Base-by-base conservation (phyloP, 2,113 vertebrate species). In the Butastur rufipennis region DNA sequence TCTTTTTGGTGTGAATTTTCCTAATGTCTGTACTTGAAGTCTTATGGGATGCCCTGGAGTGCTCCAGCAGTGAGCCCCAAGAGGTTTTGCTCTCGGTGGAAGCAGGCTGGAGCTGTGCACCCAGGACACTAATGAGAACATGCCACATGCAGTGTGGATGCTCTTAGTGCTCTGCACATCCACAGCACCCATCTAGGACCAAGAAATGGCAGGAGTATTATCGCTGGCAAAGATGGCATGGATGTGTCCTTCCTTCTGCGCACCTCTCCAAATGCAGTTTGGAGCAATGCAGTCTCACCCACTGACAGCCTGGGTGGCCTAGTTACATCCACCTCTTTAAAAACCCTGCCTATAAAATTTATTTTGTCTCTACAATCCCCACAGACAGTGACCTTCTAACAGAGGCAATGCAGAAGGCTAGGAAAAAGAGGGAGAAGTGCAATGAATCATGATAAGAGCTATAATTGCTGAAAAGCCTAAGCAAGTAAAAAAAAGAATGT, bases 71-170 rank as follows among this genome's bases (percentile, higher is more conserved):
- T 38, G 16, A 84, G 1, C 16, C 21, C 61, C 65, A 56, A 20
- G 10, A 38, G 8, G 7, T 53, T 93, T 70, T 53, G 10, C 15
- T 58, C 21, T 36, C 4, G 6, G 8, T 62, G 31, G 29, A 59
- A 59, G 17, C 47, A 94, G n/a, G 15, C 14, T 85, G 45, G 17
- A 73, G 18, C 20, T 62, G 48, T 48, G 16, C 16, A 17, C 8
- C 1, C 0, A 0, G 17, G 8, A 27, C 6, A 34, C 7, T 14
- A 18, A 8, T 1, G 1, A 92, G 48, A 71, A 40, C 8, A 55
- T 0, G 2, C 2, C 18, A 42, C 0, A 0, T 17, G 17, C 2
- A 34, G 8, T 7, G 23, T 40, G 32, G 55, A 32, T 61, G 15
- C 18, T 20, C 5, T 73, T 38, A 47, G 10, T 16, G 34, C 6